phyloP scores from a whole-genome alignment of 1,140 invertebrate species.

The Aphelenchoides besseyi region DNA sequence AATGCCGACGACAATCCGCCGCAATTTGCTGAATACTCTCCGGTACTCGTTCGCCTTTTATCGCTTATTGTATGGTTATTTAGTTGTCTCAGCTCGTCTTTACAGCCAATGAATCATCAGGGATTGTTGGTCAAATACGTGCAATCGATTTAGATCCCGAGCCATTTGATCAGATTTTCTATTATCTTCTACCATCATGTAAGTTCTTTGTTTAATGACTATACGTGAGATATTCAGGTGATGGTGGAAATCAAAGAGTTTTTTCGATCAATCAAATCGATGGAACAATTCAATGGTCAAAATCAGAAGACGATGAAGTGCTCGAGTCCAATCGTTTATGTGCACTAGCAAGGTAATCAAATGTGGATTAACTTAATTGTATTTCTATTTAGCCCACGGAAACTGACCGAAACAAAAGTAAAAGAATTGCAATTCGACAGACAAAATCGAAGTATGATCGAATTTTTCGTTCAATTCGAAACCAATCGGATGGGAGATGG shows the following conservation, averaged over 20 bases:
- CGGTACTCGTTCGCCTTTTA: not conserved
- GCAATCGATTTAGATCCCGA: constrained; percentile 38
- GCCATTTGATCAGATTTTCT: constrained; percentile 38
- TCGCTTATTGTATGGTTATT: not conserved
- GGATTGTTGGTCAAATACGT: constrained; percentile 22
- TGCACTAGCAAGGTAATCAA: constrained; percentile 16
- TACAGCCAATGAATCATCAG: constrained; percentile 2
- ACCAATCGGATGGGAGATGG: constrained; percentile 1
- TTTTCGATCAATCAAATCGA: constrained; percentile 11
- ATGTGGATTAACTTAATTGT: constrained; percentile 3
- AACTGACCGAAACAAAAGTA: constrained; percentile 1
- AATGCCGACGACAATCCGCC: constrained; percentile 43
- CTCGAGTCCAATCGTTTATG: not conserved
- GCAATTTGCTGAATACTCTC: constrained; percentile 25
- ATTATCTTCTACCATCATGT: constrained; percentile 38
- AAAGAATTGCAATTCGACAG: not conserved
- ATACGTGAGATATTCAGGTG: constrained; percentile 1
- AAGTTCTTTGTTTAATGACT: constrained; percentile 18
- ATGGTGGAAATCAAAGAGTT: constrained; percentile 16
- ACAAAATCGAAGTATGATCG: constrained; percentile 15
- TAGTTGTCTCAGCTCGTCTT: constrained; percentile 1
- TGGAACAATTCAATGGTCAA: constrained; percentile 22
- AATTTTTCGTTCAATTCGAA: constrained; percentile 7
- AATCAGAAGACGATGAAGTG: constrained; percentile 13
- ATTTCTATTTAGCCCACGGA: not conserved